A percentile compares a stretch with the other conserved stretches of the same genome.
phyloP scores from a whole-genome alignment of 2,113 vertebrate species.

The Corvus moneduloides region DNA sequence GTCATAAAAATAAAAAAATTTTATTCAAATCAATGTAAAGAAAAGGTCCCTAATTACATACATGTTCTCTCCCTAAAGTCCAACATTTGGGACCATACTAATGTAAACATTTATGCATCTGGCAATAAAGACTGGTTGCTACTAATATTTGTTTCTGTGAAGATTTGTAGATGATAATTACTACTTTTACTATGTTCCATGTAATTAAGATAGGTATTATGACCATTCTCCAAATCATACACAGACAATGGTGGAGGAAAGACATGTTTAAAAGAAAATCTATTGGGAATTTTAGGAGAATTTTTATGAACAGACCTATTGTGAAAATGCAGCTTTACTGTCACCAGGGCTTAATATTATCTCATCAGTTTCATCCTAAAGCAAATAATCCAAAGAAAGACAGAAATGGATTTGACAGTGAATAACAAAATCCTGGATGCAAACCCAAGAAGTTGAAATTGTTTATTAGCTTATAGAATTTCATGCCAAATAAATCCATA shows the following conservation, averaged over 20 bases:
- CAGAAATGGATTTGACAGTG: neutral
- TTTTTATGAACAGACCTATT: neutral
- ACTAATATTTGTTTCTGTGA: neutral
- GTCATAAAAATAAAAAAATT: neutral
- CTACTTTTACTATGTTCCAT: neutral
- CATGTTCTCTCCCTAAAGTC: accelerated
- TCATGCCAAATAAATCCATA: neutral
- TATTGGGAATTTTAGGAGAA: neutral
- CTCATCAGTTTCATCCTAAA: neutral
- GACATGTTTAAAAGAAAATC: neutral
- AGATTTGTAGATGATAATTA: neutral
- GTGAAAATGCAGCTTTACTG: neutral
- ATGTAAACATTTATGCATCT: neutral
- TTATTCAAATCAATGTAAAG: neutral
- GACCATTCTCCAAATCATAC: neutral
- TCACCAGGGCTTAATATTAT: neutral
- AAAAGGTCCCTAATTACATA: neutral
- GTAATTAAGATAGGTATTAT: neutral
- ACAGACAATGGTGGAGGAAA: neutral
- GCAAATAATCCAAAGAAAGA: neutral
- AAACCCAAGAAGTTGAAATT: neutral
- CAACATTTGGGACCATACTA: neutral
- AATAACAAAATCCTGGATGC: neutral
- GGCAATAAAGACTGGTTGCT: neutral
- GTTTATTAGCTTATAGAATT: neutral